Conservation (phyloP, 2,888 invertebrate genomes). For the Lithophane leautieri region DNA sequence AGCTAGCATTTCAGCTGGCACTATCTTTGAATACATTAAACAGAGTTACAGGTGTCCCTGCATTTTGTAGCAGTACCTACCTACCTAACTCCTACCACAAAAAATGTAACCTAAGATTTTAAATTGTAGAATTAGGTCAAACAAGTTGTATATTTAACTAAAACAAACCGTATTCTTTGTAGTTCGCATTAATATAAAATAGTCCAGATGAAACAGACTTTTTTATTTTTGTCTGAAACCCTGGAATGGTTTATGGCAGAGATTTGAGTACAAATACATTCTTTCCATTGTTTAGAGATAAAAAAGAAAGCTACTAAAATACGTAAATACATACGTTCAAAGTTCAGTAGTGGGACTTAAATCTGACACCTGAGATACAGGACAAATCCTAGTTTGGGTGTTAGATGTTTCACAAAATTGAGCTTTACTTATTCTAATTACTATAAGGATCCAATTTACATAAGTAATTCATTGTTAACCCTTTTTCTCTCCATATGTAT, state of each 20-base stretch:
- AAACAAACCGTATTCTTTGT: conserved; percentile 22
- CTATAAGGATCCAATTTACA: too few relatives aligned
- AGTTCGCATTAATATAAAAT: conserved; percentile 33
- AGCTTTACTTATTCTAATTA: too few relatives aligned
- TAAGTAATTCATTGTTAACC: too few relatives aligned
- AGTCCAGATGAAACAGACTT: neutral
- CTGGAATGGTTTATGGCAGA: conserved; percentile 33
- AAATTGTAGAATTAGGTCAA: conserved; percentile 51
- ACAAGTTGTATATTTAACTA: conserved; percentile 19
- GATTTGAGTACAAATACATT: conserved; percentile 36
- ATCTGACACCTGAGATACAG: too few relatives aligned
- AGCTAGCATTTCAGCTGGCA: conserved; percentile 56
- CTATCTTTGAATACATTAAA: conserved; percentile 64
- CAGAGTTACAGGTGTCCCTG: conserved; percentile 60
- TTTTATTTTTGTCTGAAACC: conserved; percentile 32
- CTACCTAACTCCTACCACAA: conserved; percentile 23
- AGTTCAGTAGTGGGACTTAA: neutral
- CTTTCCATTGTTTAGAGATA: conserved; percentile 25
- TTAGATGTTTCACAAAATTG: too few relatives aligned
- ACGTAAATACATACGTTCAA: too few relatives aligned
- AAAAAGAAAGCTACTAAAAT: conserved; percentile 26
- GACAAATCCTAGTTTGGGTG: too few relatives aligned
- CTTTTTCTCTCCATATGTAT: too few relatives aligned
- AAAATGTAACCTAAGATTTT: conserved; percentile 47
- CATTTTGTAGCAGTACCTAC: conserved; percentile 47